Percentiles rank a stretch among this genome's conserved stretches.
phyloP scores from a whole-genome alignment of 2,113 vertebrate genomes.

The Indicator maculatus region DNA sequence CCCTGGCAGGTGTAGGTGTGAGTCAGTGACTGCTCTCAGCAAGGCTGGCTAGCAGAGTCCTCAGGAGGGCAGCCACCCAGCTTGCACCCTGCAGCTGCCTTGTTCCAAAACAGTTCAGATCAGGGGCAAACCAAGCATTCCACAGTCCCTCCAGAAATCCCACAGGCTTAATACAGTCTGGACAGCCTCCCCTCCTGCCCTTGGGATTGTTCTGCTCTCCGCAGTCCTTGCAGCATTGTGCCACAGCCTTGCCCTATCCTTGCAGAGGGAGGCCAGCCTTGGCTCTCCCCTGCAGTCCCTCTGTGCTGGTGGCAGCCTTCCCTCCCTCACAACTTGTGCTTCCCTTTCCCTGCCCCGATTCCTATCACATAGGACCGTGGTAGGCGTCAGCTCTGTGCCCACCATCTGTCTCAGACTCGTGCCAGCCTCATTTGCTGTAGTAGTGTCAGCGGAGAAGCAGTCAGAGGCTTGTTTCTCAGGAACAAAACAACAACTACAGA shows the following conservation, averaged over 20 bases:
- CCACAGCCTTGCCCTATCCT: background rate
- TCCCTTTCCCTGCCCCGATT: background rate
- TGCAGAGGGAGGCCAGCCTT: background rate
- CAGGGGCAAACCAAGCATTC: background rate
- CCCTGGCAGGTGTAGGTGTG: background rate
- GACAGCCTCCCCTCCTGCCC: background rate
- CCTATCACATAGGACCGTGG: background rate
- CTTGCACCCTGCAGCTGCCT: background rate
- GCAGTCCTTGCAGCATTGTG: accelerated
- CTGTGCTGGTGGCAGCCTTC: background rate
- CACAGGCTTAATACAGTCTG: background rate
- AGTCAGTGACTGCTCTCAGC: accelerated
- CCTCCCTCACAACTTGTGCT: background rate
- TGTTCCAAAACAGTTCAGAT: background rate
- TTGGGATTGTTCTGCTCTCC: background rate
- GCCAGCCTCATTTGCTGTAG: conserved; percentile 9
- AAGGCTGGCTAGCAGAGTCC: background rate
- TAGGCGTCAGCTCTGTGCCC: background rate
- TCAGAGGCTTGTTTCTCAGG: conserved; percentile 11
- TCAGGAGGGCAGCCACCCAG: background rate
- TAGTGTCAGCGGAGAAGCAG: conserved; percentile 4
- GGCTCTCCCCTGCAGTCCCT: background rate
- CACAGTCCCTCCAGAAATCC: background rate
- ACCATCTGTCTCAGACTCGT: conserved; percentile 29
- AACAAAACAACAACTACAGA: background rate